Base-by-base conservation (phyloP, 2,797 vertebrate species). In the Anolis apletophallus region DNA sequence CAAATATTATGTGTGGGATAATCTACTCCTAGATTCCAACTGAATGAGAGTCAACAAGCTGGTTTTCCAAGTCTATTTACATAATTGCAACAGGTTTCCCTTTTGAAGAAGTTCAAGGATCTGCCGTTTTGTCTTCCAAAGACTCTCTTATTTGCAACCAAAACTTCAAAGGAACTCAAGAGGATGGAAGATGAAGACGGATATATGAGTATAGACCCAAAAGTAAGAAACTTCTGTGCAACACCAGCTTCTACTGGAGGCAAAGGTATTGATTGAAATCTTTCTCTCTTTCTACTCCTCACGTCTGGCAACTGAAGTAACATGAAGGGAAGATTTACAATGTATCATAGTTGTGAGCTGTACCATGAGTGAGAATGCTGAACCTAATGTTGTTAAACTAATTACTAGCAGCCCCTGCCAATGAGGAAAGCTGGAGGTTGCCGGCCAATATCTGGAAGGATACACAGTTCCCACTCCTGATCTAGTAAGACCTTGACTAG, bases 171-270 rank as follows among this genome's bases (percentile, higher is more conserved):
- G 8, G 19, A 75, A 23, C 46, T 75, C 17, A 7, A 5, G 54
- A 80, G 72, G 19, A 81, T 86, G 85, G 85, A 84, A 19, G 82
- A 86, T 23, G 79, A n/a, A 55, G 79, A 86, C 3, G 85, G 79
- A 23, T 55, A 75, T 40, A 81, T 54, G 59, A n/a, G 7, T 14
- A 75, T 86, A 67, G 78, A 75, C 1, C 71, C 59, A 3, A 14
- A 5, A 14, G 40, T 3, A 0, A 67, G 32, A n/a, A 36, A 83
- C 4, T 1, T 14, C 4, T 3, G 7, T 36, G 2, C 40, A 29
- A 0, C 23, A 59, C 12, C 36, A n/a, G 5, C 52, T 67, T 14
- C 57, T 21, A 69, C 50, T 26, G 6, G 26, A 1, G 64, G 32
- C 14, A 86, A 46, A 81, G 85, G 85, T 86, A 81, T 36, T 5